Evolutionary conservation across 2,888 invertebrate species (phyloP), one percentile per base, ranked within the genome.

Genomic region (Corythucha ciliata): DNA sequence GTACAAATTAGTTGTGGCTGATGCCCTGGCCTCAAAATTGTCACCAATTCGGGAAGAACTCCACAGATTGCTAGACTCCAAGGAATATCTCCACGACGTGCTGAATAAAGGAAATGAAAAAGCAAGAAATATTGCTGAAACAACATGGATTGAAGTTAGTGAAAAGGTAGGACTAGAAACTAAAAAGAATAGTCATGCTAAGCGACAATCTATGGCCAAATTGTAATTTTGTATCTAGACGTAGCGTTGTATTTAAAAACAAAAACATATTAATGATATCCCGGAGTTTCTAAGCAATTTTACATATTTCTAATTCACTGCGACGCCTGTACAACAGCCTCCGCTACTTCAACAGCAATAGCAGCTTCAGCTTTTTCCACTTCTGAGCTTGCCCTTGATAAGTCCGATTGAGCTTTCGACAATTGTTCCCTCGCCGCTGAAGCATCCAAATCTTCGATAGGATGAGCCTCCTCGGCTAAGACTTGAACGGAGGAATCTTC

Each of bases 401-500:
- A 66, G 67, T 86, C 79, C 51, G 82, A 81, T 68, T 92, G 89
- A 10, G 92, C 92, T 71, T 88, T 82, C 64, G 72, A 76, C 40
- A 94, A 73, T 39, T 87, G 75, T 61, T 92, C 91, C 64, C 82
- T 80, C 34, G 90, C 87, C 44, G 89, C 88, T 48, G 75, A 69
- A 40, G 73, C 69, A 71, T 97, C 96, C 55, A 97, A 69, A 63
- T 78, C 77, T 61, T 89, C 91, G 39, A 96, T 65, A 10, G 80
- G 79, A 63, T 88, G 89, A 8, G 94, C 96, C 73, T 97, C 97
- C 71, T 97, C 96, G 26, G 96, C 96, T 59, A 97, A 72, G 47
- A 93, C 80, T 77, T 97, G 96, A 51, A 89, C 89, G 56, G 91
- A 85, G 6, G 93, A 93, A 68, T 97, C 96, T 59, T 92, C 91